Conservation (phyloP, 1,140 invertebrate genomes). For the Philotrypesis tridentata region DNA sequence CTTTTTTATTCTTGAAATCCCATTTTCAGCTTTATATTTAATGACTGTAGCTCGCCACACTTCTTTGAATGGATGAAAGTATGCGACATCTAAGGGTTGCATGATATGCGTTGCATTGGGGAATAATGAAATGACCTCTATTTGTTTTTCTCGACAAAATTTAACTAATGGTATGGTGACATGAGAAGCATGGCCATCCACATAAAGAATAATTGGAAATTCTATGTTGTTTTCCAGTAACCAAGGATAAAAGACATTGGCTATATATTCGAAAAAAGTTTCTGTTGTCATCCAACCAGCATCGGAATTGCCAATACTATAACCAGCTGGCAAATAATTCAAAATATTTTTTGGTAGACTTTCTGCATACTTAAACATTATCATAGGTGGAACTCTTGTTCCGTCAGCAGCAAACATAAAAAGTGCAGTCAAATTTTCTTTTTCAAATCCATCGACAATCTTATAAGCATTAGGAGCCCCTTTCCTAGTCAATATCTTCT, state of each 20-base stretch:
- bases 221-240: background rate
- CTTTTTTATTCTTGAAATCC: background rate
- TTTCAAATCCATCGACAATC: conserved; percentile 51
- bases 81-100: background rate
- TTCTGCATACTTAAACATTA: conserved; percentile 60
- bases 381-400: conserved; percentile 56
- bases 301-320: conserved; percentile 52
- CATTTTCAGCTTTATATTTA: background rate
- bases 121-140: background rate
- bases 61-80: conserved; percentile 19
- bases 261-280: conserved; percentile 48
- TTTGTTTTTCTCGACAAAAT: conserved; percentile 7
- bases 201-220: background rate
- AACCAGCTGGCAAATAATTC: conserved; percentile 54
- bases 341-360: conserved; percentile 56
- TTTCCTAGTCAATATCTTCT: conserved; percentile 59
- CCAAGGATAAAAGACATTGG: conserved; percentile 20
- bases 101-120: background rate
- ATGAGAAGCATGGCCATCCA: background rate
- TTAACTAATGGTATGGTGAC: background rate
- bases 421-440: conserved; percentile 61
- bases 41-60: background rate
- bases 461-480: conserved; percentile 57
- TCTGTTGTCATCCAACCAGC: conserved; percentile 47
- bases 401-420: conserved; percentile 58